A percentile compares a stretch with the other conserved stretches of the same genome.
Evolutionary conservation across 2,888 invertebrate species (phyloP).

Genomic region (Chloroclysta siterata): DNA sequence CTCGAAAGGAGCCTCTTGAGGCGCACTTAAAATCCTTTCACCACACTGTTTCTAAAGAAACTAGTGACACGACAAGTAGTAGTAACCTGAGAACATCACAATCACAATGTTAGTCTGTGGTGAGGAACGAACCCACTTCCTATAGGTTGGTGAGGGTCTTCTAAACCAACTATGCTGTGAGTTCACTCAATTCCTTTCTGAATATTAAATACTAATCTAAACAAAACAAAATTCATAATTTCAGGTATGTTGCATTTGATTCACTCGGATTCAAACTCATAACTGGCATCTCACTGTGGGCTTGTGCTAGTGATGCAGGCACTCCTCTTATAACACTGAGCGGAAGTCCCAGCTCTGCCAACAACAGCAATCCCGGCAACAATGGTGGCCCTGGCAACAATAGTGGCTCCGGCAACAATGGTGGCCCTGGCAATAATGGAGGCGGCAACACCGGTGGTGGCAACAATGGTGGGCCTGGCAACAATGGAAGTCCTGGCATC

Average conservation of each 20-base stretch:
- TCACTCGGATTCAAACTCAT: conserved; percentile 91
- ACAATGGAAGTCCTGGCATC: conserved; percentile 6
- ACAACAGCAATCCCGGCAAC: conserved; percentile 12
- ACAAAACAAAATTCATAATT: conserved; percentile 43
- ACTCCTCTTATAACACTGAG: conserved; percentile 57
- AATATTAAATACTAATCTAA: background rate
- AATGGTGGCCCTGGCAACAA: conserved; percentile 14
- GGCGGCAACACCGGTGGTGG: background rate
- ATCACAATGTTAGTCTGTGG: too few species aligned
- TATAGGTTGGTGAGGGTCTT: too few species aligned
- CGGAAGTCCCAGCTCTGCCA: conserved; percentile 22
- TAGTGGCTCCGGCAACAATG: conserved; percentile 10
- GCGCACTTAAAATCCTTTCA: too few species aligned
- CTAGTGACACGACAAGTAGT: too few species aligned
- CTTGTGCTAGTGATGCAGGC: conserved; percentile 47
- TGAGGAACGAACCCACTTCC: too few species aligned
- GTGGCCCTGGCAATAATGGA: background rate
- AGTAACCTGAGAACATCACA: too few species aligned
- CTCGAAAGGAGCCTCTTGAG: too few species aligned
- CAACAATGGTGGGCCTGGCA: background rate
- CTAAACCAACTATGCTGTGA: too few species aligned
- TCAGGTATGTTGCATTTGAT: conserved; percentile 93
- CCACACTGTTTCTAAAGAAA: too few species aligned
- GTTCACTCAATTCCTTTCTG: too few species aligned
- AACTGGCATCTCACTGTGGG: conserved; percentile 90